phyloP scores from a whole-genome alignment of 2,888 invertebrate genomes.

The Leptinotarsa juncta region DNA sequence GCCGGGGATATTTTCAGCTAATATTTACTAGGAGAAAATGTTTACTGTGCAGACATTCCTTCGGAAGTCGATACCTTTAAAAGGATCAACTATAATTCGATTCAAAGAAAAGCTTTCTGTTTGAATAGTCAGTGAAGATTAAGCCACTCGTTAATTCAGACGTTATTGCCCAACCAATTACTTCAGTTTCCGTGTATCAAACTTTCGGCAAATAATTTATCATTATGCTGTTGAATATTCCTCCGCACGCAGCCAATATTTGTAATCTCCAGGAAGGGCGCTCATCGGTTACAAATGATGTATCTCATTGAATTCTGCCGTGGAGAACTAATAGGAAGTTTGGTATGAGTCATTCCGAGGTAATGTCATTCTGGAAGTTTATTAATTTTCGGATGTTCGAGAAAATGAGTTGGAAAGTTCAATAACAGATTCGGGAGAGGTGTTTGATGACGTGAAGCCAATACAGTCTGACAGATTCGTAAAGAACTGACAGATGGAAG shows the following conservation, averaged over 20 bases:
- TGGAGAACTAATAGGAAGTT: constrained; percentile 8
- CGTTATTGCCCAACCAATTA: background rate
- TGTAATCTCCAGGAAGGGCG: background rate
- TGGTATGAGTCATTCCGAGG: background rate
- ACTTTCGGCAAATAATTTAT: background rate
- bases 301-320: constrained; percentile 7
- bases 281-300: constrained; percentile 8
- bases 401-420: constrained; percentile 3
- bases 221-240: background rate
- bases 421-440: constrained; percentile 2
- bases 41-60: no score
- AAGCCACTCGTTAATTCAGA: background rate
- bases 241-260: background rate
- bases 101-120: no score
- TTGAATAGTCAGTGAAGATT: no score
- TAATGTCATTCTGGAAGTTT: constrained; percentile 4
- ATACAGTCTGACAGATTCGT: background rate
- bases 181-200: background rate
- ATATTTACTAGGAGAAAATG: no score
- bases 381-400: background rate
- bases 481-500: background rate
- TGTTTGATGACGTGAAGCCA: background rate
- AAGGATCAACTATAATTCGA: no score
- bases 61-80: no score
- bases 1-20: no score